These are phyloP conservation scores for Drosophila peninsularis DNA, from an alignment of 2,888 invertebrate genomes.

Conservation along the genomic window DNA sequence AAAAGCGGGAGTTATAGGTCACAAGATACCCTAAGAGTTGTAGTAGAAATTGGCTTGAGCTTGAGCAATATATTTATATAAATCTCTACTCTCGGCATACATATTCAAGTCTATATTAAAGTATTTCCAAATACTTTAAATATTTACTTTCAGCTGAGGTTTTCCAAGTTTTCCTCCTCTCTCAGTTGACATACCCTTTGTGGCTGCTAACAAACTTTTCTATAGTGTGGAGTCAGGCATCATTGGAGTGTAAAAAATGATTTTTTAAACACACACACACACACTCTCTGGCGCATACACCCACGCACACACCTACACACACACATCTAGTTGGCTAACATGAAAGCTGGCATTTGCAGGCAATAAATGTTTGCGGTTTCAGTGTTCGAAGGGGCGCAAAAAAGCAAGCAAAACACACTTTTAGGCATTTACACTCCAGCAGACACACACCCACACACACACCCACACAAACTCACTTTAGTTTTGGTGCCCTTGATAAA, in stretches of 20 bases:
- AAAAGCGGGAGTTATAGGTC: not conserved
- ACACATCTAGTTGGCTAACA: constrained; percentile 56
- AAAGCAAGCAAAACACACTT: constrained; percentile 51
- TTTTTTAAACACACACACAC: constrained; percentile 53
- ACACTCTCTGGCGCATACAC: not conserved
- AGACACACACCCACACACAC: not conserved
- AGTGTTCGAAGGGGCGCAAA: constrained; percentile 55
- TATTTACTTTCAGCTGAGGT: not conserved
- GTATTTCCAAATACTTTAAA: not conserved
- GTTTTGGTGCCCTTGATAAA: constrained; percentile 44
- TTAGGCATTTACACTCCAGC: constrained; percentile 71
- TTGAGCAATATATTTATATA: not conserved
- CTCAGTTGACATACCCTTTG: constrained; percentile 6
- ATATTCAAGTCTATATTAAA: not conserved
- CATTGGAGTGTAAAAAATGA: constrained; percentile 69
- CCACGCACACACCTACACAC: not conserved
- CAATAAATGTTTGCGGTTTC: constrained; percentile 77
- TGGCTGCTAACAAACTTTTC: constrained; percentile 14
- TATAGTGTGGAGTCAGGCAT: constrained; percentile 43
- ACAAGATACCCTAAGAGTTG: not conserved
- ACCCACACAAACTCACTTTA: constrained; percentile 14
- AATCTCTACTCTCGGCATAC: not conserved
- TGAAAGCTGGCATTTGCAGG: constrained; percentile 73
- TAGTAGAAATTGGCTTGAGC: too few species aligned
- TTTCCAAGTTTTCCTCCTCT: not conserved